These are phyloP conservation scores for Rhadinocentrus ornatus DNA, from an alignment of 2,797 vertebrate species.

Conservation along the genomic window DNA sequence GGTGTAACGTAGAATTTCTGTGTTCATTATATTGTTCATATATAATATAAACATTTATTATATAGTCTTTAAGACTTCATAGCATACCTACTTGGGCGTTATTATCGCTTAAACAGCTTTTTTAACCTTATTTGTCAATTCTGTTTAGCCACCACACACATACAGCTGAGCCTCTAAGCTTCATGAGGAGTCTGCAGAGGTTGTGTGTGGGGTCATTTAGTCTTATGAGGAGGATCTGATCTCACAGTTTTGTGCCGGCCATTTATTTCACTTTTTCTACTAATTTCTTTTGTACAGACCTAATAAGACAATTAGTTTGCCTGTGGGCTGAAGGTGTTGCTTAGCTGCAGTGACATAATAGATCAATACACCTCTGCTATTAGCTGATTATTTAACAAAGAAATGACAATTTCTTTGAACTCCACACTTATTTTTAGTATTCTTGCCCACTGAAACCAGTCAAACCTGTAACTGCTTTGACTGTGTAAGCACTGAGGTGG, in stretches of 20 bases:
- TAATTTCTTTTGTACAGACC: constrained; percentile 27
- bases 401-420: constrained; percentile 23
- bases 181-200: constrained; percentile 16
- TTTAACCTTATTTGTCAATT: constrained; percentile 23
- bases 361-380: constrained; percentile 64
- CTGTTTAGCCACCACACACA: constrained; percentile 3
- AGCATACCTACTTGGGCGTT: neutral
- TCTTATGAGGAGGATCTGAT: constrained; percentile 4
- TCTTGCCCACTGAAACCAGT: constrained; percentile 8
- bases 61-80: neutral
- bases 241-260: constrained; percentile 7
- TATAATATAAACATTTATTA: neutral
- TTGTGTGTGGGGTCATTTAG: constrained; percentile 20
- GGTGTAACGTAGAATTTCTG: too few relatives aligned
- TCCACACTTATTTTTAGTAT: constrained; percentile 34
- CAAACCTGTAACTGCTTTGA: neutral
- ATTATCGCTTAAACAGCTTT: constrained; percentile 11
- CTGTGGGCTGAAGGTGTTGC: constrained; percentile 60
- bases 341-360: constrained; percentile 62
- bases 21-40: neutral
- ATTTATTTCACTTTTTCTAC: constrained; percentile 27
- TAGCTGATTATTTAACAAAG: constrained; percentile 57
- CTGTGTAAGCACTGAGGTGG: constrained; percentile 10
- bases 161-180: constrained; percentile 28
- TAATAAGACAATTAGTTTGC: constrained; percentile 38